Evolutionary conservation across 2,888 invertebrate genomes (phyloP).

Genomic region (Gonocerus acuteangulatus): DNA sequence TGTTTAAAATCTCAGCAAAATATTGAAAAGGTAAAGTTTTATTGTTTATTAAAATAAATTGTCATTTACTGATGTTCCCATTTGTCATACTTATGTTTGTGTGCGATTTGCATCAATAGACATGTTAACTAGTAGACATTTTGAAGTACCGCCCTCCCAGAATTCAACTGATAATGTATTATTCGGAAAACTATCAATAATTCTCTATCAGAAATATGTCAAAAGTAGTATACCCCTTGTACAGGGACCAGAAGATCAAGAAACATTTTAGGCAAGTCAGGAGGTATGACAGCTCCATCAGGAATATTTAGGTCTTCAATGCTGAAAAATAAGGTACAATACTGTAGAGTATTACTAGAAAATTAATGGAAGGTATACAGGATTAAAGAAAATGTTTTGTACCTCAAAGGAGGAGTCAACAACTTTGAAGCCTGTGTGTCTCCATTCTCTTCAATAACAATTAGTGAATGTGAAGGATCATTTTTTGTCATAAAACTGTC

Average conservation of each 20-base stretch:
- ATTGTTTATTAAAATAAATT: no score
- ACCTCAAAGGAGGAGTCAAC: conserved; percentile 19
- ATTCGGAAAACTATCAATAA: no score
- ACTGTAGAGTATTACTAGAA: neutral
- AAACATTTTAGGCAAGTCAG: conserved; percentile 26
- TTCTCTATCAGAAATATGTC: no score
- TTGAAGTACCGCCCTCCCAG: no score
- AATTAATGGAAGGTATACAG: neutral
- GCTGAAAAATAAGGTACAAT: conserved; percentile 5
- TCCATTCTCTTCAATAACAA: conserved; percentile 3
- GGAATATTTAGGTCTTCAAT: conserved; percentile 12
- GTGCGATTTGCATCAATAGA: no score
- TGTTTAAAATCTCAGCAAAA: no score
- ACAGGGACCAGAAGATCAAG: conserved; percentile 21
- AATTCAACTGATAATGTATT: no score
- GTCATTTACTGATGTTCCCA: no score
- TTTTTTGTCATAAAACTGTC: conserved; percentile 5
- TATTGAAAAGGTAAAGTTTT: no score
- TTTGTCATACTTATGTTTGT: no score
- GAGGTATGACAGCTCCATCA: conserved; percentile 15
- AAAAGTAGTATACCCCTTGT: conserved; percentile 15
- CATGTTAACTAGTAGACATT: no score
- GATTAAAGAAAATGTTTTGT: neutral
- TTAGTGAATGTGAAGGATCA: conserved; percentile 2
- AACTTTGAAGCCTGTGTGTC: conserved; percentile 3